A percentile compares a stretch with the other conserved stretches of the same genome.
Conservation (phyloP, 2,797 vertebrate species). For the Gymnothorax javanicus region DNA sequence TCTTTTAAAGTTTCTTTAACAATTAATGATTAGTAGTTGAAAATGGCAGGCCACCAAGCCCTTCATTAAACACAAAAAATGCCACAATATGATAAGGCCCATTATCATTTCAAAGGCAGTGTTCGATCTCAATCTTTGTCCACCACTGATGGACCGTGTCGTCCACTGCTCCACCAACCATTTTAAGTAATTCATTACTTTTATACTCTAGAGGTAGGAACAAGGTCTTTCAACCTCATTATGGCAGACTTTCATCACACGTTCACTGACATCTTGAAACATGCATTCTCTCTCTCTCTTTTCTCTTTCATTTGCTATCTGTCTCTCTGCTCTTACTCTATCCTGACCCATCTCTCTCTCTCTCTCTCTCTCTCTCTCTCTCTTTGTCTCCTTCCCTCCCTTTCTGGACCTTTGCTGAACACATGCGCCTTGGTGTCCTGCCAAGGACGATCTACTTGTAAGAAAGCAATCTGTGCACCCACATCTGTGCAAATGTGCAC, state of each 20-base stretch:
- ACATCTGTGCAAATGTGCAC: slow-evolving; percentile 32
- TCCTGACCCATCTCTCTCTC: neutral
- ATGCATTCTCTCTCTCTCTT: slow-evolving; percentile 40
- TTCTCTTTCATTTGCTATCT: neutral
- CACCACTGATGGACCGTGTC: slow-evolving; percentile 48
- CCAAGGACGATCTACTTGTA: slow-evolving; percentile 16
- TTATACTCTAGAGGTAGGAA: slow-evolving; percentile 70
- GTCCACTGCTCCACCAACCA: slow-evolving; percentile 46
- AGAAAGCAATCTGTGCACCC: neutral
- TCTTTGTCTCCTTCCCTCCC: neutral
- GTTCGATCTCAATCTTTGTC: slow-evolving; percentile 55
- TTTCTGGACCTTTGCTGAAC: slow-evolving; percentile 22
- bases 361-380: slow-evolving; percentile 20
- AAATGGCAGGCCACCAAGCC: slow-evolving; percentile 67
- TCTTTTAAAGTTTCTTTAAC: slow-evolving; percentile 48
- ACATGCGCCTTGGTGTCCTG: slow-evolving; percentile 25
- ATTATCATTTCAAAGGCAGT: slow-evolving; percentile 69
- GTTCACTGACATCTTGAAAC: slow-evolving; percentile 69
- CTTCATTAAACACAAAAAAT: slow-evolving; percentile 59
- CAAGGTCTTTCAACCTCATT: slow-evolving; percentile 71
- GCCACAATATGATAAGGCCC: slow-evolving; percentile 58
- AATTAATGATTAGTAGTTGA: slow-evolving; percentile 58
- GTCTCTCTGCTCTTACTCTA: slow-evolving; percentile 9
- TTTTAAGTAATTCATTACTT: slow-evolving; percentile 52
- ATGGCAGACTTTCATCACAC: slow-evolving; percentile 67